Evolutionary conservation across 2,797 vertebrate species (phyloP).

Genomic region (Arrhamphus sclerolepis): DNA sequence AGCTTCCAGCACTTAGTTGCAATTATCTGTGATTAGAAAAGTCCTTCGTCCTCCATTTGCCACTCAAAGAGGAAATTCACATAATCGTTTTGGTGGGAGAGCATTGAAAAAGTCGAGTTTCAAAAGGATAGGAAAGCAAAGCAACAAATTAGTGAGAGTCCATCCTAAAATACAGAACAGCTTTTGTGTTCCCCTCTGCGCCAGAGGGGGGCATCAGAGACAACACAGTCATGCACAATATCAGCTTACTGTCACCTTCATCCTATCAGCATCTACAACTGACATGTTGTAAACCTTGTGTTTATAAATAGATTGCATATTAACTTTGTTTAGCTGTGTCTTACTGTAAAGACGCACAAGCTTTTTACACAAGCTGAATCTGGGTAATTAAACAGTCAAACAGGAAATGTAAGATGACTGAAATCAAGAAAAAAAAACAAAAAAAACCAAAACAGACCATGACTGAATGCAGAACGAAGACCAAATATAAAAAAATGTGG

Average conservation of each 20-base stretch:
- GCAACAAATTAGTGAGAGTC: constrained; percentile 2
- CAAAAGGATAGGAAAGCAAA: neutral
- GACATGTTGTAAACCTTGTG: no score
- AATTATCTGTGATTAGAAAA: neutral
- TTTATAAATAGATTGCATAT: neutral
- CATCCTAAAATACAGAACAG: neutral
- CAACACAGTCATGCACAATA: constrained; percentile 2
- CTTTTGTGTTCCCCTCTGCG: constrained; percentile 9
- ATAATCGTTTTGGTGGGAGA: neutral
- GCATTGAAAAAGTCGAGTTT: constrained; percentile 2
- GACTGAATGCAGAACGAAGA: constrained; percentile 24
- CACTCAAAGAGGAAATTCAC: no score
- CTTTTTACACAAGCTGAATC: no score
- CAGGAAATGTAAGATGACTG: no score
- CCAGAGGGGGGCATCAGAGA: constrained; percentile 56
- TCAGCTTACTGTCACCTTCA: neutral
- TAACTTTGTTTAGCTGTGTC: neutral
- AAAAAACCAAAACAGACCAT: no score
- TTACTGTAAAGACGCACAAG: neutral
- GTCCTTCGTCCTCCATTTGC: no score
- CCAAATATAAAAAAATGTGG: constrained; percentile 57
- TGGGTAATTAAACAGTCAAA: no score
- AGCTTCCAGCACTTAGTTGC: neutral
- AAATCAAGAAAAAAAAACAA: neutral
- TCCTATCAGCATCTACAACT: neutral